Conservation (phyloP, 2,113 vertebrate species). For the Platycercus adscitus region DNA sequence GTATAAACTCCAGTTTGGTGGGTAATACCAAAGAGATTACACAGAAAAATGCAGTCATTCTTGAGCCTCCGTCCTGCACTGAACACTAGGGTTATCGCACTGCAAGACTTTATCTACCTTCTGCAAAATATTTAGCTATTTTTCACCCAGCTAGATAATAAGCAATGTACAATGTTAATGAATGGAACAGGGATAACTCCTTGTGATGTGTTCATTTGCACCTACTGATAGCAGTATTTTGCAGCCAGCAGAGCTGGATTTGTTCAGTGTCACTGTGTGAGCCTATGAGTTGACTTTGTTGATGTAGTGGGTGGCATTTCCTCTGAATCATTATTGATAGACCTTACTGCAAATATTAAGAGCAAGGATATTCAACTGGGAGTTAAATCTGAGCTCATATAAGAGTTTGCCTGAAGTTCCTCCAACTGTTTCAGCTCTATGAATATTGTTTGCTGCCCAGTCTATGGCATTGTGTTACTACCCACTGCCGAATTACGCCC, state of each 20-base stretch:
- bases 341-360: neutral
- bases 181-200: neutral
- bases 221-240: neutral
- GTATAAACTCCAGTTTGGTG: neutral
- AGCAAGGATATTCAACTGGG: neutral
- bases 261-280: neutral
- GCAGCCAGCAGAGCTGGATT: neutral
- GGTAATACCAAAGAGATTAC: neutral
- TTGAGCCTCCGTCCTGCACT: neutral
- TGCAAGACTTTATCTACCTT: neutral
- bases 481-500: neutral
- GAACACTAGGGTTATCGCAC: fast-evolving
- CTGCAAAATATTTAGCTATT: neutral
- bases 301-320: neutral
- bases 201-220: neutral
- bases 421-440: neutral
- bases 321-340: slow-evolving; percentile 40
- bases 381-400: neutral
- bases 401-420: neutral
- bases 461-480: neutral
- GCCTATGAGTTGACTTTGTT: neutral
- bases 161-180: neutral
- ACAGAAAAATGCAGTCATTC: neutral
- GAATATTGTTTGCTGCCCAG: neutral
- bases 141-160: neutral